A percentile compares a stretch with the other conserved stretches of the same genome.
Conservation (phyloP, 2,113 vertebrate genomes). For the Actinemys pallida region DNA sequence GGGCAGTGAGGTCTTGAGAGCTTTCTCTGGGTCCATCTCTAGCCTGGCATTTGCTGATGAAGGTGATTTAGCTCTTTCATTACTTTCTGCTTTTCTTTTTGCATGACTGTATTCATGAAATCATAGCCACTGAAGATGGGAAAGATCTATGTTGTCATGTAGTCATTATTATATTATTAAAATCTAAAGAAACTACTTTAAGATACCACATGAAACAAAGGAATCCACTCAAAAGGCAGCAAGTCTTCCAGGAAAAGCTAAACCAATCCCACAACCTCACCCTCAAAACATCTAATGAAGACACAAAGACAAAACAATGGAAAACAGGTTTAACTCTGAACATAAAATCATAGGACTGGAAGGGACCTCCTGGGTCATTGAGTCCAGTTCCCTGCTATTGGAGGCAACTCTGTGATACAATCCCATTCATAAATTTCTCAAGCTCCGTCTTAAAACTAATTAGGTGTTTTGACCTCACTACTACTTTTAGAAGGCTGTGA, state of each 20-base stretch:
- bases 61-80: background rate
- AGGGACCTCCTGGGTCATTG: background rate
- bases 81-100: background rate
- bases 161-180: background rate
- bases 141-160: background rate
- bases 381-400: background rate
- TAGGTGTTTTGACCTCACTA: background rate
- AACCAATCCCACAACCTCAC: background rate
- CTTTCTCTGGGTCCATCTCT: background rate
- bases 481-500: background rate
- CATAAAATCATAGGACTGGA: background rate
- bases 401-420: background rate
- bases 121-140: background rate
- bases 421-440: background rate
- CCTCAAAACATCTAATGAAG: background rate
- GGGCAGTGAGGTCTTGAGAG: background rate
- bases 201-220: background rate
- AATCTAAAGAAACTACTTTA: background rate
- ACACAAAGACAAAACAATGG: background rate
- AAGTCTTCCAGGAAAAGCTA: background rate
- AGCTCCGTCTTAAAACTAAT: background rate
- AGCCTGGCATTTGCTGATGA: background rate
- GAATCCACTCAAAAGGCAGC: background rate
- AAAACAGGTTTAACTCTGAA: background rate
- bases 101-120: background rate